Base-by-base conservation (phyloP, 2,113 vertebrate species). In the Synodontis membranacea region DNA sequence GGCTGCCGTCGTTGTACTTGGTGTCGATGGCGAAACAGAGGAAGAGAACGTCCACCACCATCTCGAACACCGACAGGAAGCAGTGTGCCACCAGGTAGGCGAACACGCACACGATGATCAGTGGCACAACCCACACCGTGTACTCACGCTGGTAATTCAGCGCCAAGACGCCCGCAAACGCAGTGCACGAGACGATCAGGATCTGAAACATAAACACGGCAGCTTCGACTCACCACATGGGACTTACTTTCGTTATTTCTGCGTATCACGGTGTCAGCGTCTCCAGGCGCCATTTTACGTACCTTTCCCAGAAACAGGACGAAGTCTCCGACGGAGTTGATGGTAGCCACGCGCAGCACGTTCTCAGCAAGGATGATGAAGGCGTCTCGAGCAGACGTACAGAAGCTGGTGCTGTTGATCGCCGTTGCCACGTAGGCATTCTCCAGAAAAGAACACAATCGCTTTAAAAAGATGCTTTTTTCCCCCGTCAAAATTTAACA, bases 361-460 rank as follows among this genome's bases (percentile, higher is more conserved):
- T 99, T 99, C 93, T 99, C 97, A 91, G 97, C 97, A 85, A 99
- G 93, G 93, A 99, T 97, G 82, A 97, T 76, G 90, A 99, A 97
- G 82, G 98, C 97, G 28, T 99, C 98, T 72, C 96, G 96, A 15
- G 98, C 98, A 9, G 98, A 99, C 48, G 97, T 98, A 94, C 98
- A 99, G 94, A 99, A 99, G 90, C 92, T 97, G 88, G 98, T 99
- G 93, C 97, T 98, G 94, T 99, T 99, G 94, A 99, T 99, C 91
- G 98, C 98, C 79, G 98, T 99, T 25, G 98, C 98, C 84, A 97
- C 96, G 78, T 99, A 99, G 0, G 98, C 98, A 1, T 99, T 99
- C 98, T 99, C 88, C 60, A 84, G 23, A 50, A 52, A 21, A 54
- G 12, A 37, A 83, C 28, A 62, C 19, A 9, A 37, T 7, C n/a